A percentile compares a stretch with the other conserved stretches of the same genome.
Evolutionary conservation across 2,113 vertebrate species (phyloP).

Genomic region (Apodemus speciosus): DNA sequence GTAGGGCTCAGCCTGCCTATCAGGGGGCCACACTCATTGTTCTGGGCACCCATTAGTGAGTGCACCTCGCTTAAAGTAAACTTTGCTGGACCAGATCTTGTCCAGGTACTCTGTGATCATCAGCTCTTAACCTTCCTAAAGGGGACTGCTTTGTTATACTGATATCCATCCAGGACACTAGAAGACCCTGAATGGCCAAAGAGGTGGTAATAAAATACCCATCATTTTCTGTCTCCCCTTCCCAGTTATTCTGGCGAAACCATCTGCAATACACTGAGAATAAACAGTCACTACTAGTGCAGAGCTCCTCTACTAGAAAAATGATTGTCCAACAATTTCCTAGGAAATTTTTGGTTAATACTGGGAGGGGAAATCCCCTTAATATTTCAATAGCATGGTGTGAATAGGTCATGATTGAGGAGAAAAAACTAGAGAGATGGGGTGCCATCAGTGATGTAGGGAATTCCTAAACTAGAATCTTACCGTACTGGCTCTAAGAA

Average conservation of each 20-base stretch:
- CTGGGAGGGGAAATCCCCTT: constrained; percentile 64
- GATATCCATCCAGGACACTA: background rate
- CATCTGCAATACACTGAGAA: constrained; percentile 47
- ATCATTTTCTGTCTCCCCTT: background rate
- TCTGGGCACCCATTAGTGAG: background rate
- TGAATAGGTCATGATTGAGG: background rate
- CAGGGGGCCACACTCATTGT: background rate
- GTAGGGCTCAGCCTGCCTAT: background rate
- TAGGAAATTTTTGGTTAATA: constrained; percentile 76
- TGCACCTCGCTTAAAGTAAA: background rate
- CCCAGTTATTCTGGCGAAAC: constrained; percentile 3
- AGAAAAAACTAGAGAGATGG: background rate
- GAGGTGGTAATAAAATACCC: background rate
- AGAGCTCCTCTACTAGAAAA: constrained; percentile 56
- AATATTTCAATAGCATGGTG: constrained; percentile 59
- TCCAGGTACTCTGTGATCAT: background rate
- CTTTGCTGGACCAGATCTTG: background rate
- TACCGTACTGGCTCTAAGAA: background rate
- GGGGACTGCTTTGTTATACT: background rate
- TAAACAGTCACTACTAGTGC: constrained; percentile 39
- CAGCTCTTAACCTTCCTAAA: background rate
- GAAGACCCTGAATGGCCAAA: background rate
- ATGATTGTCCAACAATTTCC: constrained; percentile 59
- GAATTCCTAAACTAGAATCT: background rate
- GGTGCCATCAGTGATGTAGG: background rate